Evolutionary conservation across 2,113 vertebrate genomes (phyloP).

Genomic region (Prunella himalayana): DNA sequence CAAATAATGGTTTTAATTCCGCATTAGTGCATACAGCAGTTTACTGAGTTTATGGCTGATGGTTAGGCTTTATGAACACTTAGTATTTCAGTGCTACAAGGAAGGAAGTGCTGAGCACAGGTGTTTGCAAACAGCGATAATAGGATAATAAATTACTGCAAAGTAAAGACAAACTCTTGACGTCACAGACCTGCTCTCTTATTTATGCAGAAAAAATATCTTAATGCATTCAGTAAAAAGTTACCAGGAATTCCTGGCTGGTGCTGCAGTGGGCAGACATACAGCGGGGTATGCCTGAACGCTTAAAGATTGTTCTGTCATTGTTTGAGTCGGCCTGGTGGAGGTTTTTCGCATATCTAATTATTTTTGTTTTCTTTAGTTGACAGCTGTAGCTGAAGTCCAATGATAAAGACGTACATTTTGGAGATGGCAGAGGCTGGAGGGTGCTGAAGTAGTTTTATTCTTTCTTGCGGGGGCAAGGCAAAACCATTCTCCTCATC

Average conservation of each 20-base stretch:
- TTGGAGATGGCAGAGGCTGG: background rate
- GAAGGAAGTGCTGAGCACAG: conserved; percentile 61
- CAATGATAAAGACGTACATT: background rate
- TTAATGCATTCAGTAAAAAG: background rate
- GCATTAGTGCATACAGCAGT: background rate
- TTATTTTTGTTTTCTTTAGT: background rate
- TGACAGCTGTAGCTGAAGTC: background rate
- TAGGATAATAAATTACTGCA: conserved; percentile 73
- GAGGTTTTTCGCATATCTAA: background rate
- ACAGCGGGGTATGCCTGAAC: fast-evolving
- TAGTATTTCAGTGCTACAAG: conserved; percentile 58
- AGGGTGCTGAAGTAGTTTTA: background rate
- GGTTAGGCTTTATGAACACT: background rate
- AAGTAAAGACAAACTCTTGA: conserved; percentile 25
- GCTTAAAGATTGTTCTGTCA: background rate
- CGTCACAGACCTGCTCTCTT: background rate
- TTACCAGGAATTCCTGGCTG: background rate
- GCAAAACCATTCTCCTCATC: background rate
- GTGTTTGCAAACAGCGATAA: conserved; percentile 73
- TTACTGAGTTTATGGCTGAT: conserved; percentile 10
- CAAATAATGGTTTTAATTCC: conserved; percentile 32
- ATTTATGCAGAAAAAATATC: conserved; percentile 8
- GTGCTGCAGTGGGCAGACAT: background rate
- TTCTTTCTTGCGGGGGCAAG: background rate
- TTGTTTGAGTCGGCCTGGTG: background rate